Conservation (phyloP, 2,797 vertebrate genomes). For the Hyperoplus lanceolatus region DNA sequence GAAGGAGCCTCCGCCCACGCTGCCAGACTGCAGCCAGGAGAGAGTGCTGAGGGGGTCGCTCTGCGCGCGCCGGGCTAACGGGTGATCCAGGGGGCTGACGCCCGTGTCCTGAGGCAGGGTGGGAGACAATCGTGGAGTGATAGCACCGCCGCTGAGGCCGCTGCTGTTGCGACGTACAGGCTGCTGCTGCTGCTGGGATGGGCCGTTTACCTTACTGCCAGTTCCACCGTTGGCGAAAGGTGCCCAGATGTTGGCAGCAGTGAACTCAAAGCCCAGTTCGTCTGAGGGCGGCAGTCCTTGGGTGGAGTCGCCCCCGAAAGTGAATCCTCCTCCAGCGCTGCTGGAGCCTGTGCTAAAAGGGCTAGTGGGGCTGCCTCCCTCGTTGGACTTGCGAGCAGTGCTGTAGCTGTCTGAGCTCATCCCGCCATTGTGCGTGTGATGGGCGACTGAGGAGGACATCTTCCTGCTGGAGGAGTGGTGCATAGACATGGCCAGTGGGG, state of each 20-base stretch:
- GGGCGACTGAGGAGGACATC: slow-evolving; percentile 81
- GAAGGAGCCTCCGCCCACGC: slow-evolving; percentile 87
- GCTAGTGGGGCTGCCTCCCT: slow-evolving; percentile 89
- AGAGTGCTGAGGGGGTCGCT: slow-evolving; percentile 91
- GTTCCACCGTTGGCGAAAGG: slow-evolving; percentile 88
- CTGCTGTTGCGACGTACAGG: slow-evolving; percentile 87
- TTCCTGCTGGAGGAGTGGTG: slow-evolving; percentile 84
- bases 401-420: slow-evolving; percentile 78
- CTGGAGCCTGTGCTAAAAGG: slow-evolving; percentile 89
- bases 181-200: slow-evolving; percentile 71
- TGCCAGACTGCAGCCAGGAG: slow-evolving; percentile 90
- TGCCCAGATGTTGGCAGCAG: slow-evolving; percentile 92
- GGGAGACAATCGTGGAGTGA: slow-evolving; percentile 92
- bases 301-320: slow-evolving; percentile 85
- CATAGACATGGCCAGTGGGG: slow-evolving; percentile 80
- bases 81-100: slow-evolving; percentile 86
- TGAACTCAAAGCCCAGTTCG: slow-evolving; percentile 94
- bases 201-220: slow-evolving; percentile 62
- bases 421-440: slow-evolving; percentile 80
- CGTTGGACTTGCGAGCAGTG: slow-evolving; percentile 71
- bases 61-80: slow-evolving; percentile 89
- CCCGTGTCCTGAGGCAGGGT: slow-evolving; percentile 88
- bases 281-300: slow-evolving; percentile 82
- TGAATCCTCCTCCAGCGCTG: slow-evolving; percentile 84
- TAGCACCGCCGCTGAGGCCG: slow-evolving; percentile 84